phyloP scores from a whole-genome alignment of 1,140 invertebrate species.

The Luehdorfia chinensis region DNA sequence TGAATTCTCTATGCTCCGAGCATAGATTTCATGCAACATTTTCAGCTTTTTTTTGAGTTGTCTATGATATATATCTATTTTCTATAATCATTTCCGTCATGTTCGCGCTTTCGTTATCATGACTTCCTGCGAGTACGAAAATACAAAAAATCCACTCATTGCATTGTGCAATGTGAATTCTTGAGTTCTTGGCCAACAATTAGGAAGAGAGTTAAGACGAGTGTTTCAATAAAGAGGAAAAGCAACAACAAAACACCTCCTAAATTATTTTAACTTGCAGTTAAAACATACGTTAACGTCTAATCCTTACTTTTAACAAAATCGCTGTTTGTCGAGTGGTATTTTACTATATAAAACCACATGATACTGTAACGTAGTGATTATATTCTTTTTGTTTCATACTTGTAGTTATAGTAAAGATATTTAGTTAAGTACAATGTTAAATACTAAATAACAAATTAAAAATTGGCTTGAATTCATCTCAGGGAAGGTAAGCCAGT shows the following conservation, averaged over 20 bases:
- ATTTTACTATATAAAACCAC: too few species aligned
- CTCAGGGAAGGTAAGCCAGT: too few species aligned
- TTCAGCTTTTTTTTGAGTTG: constrained; percentile 23
- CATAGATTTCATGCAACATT: constrained; percentile 14
- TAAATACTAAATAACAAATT: too few species aligned
- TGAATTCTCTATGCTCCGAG: constrained; percentile 20
- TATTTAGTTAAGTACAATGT: too few species aligned
- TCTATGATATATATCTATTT: constrained; percentile 41
- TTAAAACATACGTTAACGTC: not conserved
- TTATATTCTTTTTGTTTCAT: too few species aligned
- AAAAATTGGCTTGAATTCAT: too few species aligned
- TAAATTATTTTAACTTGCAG: not conserved
- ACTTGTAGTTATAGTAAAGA: too few species aligned
- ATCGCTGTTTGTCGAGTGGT: too few species aligned
- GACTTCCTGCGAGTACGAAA: constrained; percentile 28
- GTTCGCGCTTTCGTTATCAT: constrained; percentile 40
- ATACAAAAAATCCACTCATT: not conserved
- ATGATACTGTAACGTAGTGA: too few species aligned
- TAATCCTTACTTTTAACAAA: not conserved
- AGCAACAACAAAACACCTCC: not conserved
- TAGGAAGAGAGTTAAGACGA: too few species aligned
- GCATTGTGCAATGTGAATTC: not conserved
- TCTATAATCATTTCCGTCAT: constrained; percentile 42
- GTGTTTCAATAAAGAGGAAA: not conserved
- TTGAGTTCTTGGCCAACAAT: not conserved